Evolutionary conservation across 2,797 vertebrate genomes (phyloP).

Genomic region (Spizella passerina): DNA sequence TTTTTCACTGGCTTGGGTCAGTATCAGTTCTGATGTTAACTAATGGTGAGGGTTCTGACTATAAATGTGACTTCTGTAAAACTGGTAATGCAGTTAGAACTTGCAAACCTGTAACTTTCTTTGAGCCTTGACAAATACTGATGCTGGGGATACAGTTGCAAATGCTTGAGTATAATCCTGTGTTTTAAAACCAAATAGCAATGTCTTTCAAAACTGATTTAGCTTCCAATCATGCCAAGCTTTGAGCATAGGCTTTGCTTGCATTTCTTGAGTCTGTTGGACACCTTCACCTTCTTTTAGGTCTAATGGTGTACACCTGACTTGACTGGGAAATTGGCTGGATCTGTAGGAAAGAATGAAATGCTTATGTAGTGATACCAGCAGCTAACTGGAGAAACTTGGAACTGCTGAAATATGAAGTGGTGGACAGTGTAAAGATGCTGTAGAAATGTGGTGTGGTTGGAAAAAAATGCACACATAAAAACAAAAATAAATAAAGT

Average conservation of each 20-base stretch:
- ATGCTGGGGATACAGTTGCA: slow-evolving; percentile 42
- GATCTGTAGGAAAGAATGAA: background rate
- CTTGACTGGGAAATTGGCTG: background rate
- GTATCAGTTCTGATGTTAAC: background rate
- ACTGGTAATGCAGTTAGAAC: background rate
- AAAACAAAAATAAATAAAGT: slow-evolving; percentile 56
- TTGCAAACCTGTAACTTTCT: slow-evolving; percentile 28
- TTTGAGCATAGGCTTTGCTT: background rate
- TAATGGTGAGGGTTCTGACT: background rate
- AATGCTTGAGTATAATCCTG: background rate
- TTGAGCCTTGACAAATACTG: slow-evolving; percentile 20
- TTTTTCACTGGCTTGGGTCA: background rate
- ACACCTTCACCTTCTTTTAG: background rate
- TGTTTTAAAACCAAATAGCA: slow-evolving; percentile 1
- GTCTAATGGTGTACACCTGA: background rate
- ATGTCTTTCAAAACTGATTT: background rate
- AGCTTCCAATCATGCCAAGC: background rate
- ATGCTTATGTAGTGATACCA: fast-evolving
- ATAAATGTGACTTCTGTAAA: slow-evolving; percentile 21
- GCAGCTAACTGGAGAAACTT: background rate
- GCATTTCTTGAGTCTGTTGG: background rate
- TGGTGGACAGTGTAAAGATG: background rate
- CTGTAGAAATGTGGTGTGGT: background rate
- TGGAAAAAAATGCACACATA: slow-evolving; percentile 17
- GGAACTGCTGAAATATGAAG: background rate